Evolutionary conservation across 2,888 invertebrate genomes (phyloP).

Genomic region (Tinea pellionella): DNA sequence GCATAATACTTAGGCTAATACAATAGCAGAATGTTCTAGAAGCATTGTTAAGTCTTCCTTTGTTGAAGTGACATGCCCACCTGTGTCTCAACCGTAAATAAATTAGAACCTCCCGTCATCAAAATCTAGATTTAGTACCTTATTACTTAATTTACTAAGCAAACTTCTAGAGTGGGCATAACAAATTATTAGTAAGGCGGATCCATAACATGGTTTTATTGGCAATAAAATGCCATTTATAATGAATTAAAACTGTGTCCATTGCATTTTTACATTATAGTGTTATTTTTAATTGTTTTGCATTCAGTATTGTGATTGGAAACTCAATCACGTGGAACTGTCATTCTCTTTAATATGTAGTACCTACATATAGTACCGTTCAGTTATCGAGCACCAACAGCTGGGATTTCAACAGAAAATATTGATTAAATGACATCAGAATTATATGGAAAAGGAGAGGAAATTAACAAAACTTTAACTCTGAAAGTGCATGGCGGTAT

Average conservation of each 20-base stretch:
- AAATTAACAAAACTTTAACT: no score
- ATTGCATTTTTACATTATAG: neutral
- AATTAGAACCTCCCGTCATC: neutral
- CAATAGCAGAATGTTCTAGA: neutral
- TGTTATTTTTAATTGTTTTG: neutral
- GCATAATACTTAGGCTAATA: conserved; percentile 1
- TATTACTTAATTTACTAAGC: neutral
- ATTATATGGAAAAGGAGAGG: no score
- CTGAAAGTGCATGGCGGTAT: no score
- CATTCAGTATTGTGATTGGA: neutral
- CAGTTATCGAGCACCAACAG: neutral
- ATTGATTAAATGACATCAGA: neutral
- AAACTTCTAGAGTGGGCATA: neutral
- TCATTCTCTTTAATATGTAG: neutral
- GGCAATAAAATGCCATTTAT: neutral
- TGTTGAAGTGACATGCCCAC: neutral
- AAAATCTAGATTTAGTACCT: neutral
- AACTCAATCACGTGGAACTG: neutral
- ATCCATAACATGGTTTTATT: neutral
- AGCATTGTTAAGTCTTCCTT: conserved; percentile 2
- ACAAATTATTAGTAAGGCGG: neutral
- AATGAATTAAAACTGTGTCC: no score
- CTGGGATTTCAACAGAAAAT: neutral
- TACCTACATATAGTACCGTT: neutral
- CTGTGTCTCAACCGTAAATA: conserved; percentile 3